phyloP scores from a whole-genome alignment of 2,888 invertebrate species.

The Microchrysa polita region DNA sequence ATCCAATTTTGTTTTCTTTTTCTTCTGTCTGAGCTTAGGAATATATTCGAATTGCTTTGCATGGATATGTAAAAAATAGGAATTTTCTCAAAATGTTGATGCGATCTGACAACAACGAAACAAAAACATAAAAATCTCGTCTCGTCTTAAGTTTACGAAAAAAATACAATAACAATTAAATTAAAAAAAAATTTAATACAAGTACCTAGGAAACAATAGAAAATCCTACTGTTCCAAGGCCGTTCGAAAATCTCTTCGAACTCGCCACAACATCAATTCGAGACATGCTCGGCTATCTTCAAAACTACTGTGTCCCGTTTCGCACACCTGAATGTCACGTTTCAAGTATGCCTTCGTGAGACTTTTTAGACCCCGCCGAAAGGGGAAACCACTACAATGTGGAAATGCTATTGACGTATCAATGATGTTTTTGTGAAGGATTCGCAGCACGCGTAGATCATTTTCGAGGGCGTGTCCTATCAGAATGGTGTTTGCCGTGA shows the following conservation, averaged over 20 bases:
- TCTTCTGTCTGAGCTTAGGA: slow-evolving; percentile 29
- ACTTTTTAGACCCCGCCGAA: slow-evolving; percentile 82
- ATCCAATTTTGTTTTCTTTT: too few species aligned
- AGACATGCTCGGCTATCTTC: slow-evolving; percentile 93
- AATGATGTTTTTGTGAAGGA: slow-evolving; percentile 84
- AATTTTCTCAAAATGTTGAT: neutral
- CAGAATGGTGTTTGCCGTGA: slow-evolving; percentile 85
- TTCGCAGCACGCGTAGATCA: slow-evolving; percentile 86
- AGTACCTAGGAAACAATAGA: slow-evolving; percentile 26
- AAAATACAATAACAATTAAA: slow-evolving; percentile 19
- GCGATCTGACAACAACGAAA: slow-evolving; percentile 17
- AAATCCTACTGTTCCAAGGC: slow-evolving; percentile 45
- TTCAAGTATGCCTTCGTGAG: slow-evolving; percentile 78
- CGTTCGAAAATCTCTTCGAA: slow-evolving; percentile 67
- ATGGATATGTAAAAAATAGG: neutral
- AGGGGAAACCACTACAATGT: slow-evolving; percentile 84
- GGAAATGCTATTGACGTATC: slow-evolving; percentile 93
- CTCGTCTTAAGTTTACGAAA: slow-evolving; percentile 43
- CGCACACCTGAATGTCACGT: slow-evolving; percentile 82
- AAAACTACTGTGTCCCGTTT: slow-evolving; percentile 85
- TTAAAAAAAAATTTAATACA: slow-evolving; percentile 34
- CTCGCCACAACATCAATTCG: slow-evolving; percentile 85
- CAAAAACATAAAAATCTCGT: slow-evolving; percentile 42
- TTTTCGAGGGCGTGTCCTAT: slow-evolving; percentile 96
- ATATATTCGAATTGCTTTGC: neutral